phyloP scores from a whole-genome alignment of 2,797 vertebrate species.

The Poecilia gillii region DNA sequence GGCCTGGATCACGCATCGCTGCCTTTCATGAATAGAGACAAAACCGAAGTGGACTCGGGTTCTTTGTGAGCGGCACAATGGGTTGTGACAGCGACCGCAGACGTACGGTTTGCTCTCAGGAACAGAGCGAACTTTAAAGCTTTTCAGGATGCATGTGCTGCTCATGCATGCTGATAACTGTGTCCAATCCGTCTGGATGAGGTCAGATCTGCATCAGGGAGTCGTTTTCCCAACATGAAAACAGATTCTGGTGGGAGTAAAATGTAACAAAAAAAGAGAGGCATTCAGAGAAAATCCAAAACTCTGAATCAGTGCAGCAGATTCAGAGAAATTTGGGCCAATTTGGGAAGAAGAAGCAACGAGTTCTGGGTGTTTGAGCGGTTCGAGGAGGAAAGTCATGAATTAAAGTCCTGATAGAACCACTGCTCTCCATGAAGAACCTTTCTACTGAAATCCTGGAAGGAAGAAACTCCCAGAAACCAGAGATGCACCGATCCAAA shows the following conservation, averaged over 20 bases:
- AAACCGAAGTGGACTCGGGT: constrained; percentile 70
- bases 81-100: constrained; percentile 69
- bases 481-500: not conserved
- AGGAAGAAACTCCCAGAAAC: not conserved
- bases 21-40: constrained; percentile 70
- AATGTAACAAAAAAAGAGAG: not conserved
- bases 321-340: not conserved
- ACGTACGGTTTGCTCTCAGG: constrained; percentile 58
- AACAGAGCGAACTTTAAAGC: constrained; percentile 40
- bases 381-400: not conserved
- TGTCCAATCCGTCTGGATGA: not conserved
- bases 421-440: not conserved
- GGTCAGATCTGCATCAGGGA: not conserved
- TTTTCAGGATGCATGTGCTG: not conserved
- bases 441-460: not conserved
- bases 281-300: not conserved
- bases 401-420: not conserved
- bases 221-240: not conserved
- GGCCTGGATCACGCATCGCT: constrained; percentile 66
- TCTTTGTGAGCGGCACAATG: constrained; percentile 77
- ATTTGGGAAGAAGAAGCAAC: not conserved
- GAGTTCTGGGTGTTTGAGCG: not conserved
- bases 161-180: not conserved
- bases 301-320: not conserved
- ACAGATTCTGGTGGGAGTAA: not conserved